Percentiles rank a stretch among this genome's conserved stretches.
Conservation (phyloP, 2,113 vertebrate species). For the Anarrhichthys ocellatus region DNA sequence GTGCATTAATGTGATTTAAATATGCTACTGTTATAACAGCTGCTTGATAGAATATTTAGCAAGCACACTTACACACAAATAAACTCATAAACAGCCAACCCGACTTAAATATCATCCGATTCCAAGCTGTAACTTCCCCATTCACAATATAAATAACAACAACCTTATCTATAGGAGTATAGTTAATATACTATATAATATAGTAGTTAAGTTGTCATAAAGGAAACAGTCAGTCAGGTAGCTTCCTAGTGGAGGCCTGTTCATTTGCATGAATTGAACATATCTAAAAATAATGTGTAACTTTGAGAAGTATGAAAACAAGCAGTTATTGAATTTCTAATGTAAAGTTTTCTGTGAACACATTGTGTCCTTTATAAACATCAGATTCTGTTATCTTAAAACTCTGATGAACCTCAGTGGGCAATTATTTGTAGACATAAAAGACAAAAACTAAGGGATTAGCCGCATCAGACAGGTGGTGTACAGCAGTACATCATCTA, state of each 20-base stretch:
- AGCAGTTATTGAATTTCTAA: not conserved
- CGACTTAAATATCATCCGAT: not conserved
- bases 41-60: not conserved
- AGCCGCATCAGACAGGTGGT: slow-evolving; percentile 36
- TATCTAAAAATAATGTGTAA: not conserved
- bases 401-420: not conserved
- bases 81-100: not conserved
- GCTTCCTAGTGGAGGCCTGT: not conserved
- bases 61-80: not conserved
- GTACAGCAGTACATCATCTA: slow-evolving; percentile 13
- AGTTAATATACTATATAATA: no score
- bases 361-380: not conserved
- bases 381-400: not conserved
- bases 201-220: not conserved
- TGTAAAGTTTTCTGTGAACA: not conserved
- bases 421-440: not conserved
- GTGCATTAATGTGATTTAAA: not conserved
- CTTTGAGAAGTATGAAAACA: not conserved
- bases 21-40: not conserved
- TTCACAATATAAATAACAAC: not conserved
- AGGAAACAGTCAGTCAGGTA: not conserved
- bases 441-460: not conserved
- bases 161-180: no score
- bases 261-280: not conserved
- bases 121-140: not conserved